These are phyloP conservation scores for Bostrychus sinensis DNA, from an alignment of 2,113 vertebrate species.

Conservation along the genomic window DNA sequence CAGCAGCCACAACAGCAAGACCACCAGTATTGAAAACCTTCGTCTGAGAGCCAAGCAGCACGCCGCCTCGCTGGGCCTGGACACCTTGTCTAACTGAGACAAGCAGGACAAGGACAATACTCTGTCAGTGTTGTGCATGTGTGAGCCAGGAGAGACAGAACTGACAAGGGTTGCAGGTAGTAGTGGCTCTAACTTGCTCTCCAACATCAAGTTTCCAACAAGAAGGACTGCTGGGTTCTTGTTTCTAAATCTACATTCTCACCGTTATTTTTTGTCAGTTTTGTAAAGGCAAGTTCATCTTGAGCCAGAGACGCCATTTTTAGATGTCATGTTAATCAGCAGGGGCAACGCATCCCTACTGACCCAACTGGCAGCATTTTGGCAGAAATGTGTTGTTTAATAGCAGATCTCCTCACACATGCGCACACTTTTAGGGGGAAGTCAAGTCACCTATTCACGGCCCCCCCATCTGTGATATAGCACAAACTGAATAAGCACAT, in stretches of 20 bases:
- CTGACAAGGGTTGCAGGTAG: no score
- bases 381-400: not conserved
- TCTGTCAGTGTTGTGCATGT: not conserved
- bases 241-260: no score
- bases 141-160: not conserved
- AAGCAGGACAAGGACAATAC: constrained; percentile 2
- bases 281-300: no score
- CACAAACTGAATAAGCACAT: constrained; percentile 14
- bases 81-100: constrained; percentile 90
- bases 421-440: not conserved
- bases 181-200: no score
- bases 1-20: constrained; percentile 97
- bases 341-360: no score
- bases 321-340: no score
- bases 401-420: not conserved
- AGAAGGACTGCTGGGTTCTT: no score
- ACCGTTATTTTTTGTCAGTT: no score
- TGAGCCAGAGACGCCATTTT: no score
- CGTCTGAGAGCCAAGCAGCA: constrained; percentile 96
- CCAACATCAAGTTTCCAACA: not conserved
- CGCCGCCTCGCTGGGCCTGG: constrained; percentile 93
- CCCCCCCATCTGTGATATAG: not conserved
- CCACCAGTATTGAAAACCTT: constrained; percentile 97
- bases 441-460: not conserved
- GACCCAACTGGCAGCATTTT: no score